Evolutionary conservation across 2,113 vertebrate species (phyloP), one percentile per base, ranked within the genome.

Genomic region (Chaetura pelagica): DNA sequence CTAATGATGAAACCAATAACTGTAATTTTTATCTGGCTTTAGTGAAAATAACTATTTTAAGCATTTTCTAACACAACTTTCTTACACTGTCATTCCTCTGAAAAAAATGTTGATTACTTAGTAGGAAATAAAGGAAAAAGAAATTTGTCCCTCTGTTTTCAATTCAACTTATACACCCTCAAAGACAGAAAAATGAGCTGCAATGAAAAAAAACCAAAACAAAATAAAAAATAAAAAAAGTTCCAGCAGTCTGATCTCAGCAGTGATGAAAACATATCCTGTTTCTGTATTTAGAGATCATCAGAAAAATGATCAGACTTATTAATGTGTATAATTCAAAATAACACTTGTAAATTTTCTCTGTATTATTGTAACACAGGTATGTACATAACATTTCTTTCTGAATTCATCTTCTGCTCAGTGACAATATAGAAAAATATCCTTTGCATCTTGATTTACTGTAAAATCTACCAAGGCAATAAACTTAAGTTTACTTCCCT

Each of bases 261-360:
- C 38, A 83, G 71, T 84, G 83, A 91, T 74, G 49, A 84, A 90
- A 75, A 86, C n/a, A 84, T 38, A 93, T n/a, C 18, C 84, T 92
- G 14, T 81, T 93, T 92, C 86, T 61, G 46, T 83, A 62, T 88
- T 85, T 87, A 95, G 93, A 88, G 81, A 91, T 89, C 62, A 71
- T 95, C 69, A 91, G 68, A 95, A 94, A 96, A 96, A 93, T 42
- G 57, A 73, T 49, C 58, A 95, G 38, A 74, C 55, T 42, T 91
- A 57, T 52, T 76, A 75, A 87, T 13, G 15, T 4, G 6, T 74
- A 23, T 23, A 87, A 91, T 62, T 62, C 59, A 71, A 89, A 84
- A 72, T 52, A 67, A 72, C 3, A 21, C 24, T 63, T 54, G 32
- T 18, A 38, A 44, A 57, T 85, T 77, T 62, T 58, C 23, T 67